Evolutionary conservation across 1,140 invertebrate genomes (phyloP).

Genomic region (Drosophila simulans): DNA sequence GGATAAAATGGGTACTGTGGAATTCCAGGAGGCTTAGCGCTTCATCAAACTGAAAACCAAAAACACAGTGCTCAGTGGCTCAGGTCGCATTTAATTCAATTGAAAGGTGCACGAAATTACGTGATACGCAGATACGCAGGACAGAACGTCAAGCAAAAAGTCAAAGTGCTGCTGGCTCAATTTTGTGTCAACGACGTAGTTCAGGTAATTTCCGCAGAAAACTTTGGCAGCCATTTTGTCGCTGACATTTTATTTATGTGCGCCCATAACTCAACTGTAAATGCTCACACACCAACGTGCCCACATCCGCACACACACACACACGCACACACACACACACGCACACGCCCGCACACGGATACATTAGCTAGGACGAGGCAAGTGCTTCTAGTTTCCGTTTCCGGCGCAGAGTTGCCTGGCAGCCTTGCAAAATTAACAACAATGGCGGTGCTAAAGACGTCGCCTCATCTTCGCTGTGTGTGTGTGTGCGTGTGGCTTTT

Average conservation of each 20-base stretch:
- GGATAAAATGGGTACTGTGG: slow-evolving; percentile 5
- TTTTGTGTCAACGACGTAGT: slow-evolving; percentile 78
- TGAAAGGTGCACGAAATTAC: slow-evolving; percentile 27
- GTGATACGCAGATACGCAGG: slow-evolving; percentile 27
- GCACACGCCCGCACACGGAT: slow-evolving; percentile 17
- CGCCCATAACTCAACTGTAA: slow-evolving; percentile 80
- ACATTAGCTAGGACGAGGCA: slow-evolving; percentile 64
- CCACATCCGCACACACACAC: slow-evolving; percentile 41
- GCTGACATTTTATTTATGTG: slow-evolving; percentile 80
- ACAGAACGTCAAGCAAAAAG: slow-evolving; percentile 24
- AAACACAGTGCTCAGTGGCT: slow-evolving; percentile 11
- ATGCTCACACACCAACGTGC: slow-evolving; percentile 38
- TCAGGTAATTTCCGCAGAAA: slow-evolving; percentile 77
- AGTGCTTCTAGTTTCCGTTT: slow-evolving; percentile 80
- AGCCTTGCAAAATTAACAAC: slow-evolving; percentile 79
- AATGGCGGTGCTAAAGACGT: slow-evolving; percentile 81
- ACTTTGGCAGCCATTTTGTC: slow-evolving; percentile 78
- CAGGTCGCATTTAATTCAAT: slow-evolving; percentile 35
- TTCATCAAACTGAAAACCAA: slow-evolving; percentile 32
- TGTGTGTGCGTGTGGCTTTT: slow-evolving; percentile 62
- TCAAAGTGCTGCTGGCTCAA: slow-evolving; percentile 64
- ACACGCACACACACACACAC: too few species aligned
- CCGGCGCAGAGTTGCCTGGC: slow-evolving; percentile 64
- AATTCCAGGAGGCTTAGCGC: slow-evolving; percentile 36
- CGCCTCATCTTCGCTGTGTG: slow-evolving; percentile 38